These are phyloP conservation scores for Speoplatyrhinus poulsoni DNA, from an alignment of 2,113 vertebrate species.

Conservation along the genomic window DNA sequence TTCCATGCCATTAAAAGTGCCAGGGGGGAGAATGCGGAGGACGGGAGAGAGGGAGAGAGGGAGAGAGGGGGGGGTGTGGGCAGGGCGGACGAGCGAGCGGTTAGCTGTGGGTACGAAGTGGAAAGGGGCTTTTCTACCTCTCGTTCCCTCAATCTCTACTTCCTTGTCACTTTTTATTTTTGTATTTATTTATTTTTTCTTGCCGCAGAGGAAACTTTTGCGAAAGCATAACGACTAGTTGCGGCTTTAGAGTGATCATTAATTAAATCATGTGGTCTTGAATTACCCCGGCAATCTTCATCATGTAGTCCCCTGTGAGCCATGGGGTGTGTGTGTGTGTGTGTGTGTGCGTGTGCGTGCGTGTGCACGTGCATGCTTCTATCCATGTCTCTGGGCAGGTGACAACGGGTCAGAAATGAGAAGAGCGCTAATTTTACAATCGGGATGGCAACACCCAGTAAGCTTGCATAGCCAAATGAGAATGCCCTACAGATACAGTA, in stretches of 20 bases:
- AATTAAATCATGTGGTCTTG: slow-evolving; percentile 95
- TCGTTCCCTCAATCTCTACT: slow-evolving; percentile 75
- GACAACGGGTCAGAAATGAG: slow-evolving; percentile 18
- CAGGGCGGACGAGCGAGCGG: slow-evolving; percentile 8
- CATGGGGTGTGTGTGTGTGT: slow-evolving; percentile 60
- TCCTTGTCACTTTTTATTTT: slow-evolving; percentile 79
- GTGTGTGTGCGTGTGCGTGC: not conserved
- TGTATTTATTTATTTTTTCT: too few relatives aligned
- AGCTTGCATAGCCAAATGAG: slow-evolving; percentile 27
- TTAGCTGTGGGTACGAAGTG: slow-evolving; percentile 41
- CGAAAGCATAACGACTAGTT: slow-evolving; percentile 95
- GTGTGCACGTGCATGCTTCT: slow-evolving; percentile 1
- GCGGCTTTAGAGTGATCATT: slow-evolving; percentile 89
- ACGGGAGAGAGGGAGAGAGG: slow-evolving; percentile 50
- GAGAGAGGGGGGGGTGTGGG: slow-evolving; percentile 47
- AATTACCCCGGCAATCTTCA: slow-evolving; percentile 90
- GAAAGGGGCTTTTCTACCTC: slow-evolving; percentile 49
- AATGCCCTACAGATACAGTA: slow-evolving; percentile 46
- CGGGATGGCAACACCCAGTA: slow-evolving; percentile 13
- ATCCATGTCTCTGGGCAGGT: slow-evolving; percentile 16
- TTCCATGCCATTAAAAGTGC: slow-evolving; percentile 85
- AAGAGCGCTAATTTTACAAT: not conserved
- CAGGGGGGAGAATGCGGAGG: slow-evolving; percentile 45
- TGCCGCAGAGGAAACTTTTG: slow-evolving; percentile 76
- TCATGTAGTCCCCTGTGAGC: slow-evolving; percentile 87